These are phyloP conservation scores for Drepana arcuata DNA, from an alignment of 1,140 invertebrate species.

Conservation along the genomic window DNA sequence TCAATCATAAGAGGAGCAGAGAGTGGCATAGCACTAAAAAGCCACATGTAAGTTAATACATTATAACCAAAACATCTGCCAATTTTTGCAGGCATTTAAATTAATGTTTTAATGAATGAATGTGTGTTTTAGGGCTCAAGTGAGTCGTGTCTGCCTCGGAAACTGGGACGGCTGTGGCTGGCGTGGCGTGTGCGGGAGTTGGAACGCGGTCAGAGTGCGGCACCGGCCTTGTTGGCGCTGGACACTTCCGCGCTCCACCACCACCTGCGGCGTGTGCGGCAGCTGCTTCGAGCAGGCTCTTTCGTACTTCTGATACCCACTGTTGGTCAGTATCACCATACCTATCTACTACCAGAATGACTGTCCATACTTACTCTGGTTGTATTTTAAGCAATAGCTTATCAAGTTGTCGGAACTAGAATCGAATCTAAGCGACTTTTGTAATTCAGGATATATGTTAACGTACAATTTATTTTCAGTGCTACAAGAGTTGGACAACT, in stretches of 20 bases:
- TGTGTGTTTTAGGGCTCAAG: not conserved
- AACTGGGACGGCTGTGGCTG: slow-evolving; percentile 73
- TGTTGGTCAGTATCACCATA: slow-evolving; percentile 44
- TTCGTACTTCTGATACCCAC: slow-evolving; percentile 48
- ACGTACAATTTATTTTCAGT: slow-evolving; percentile 82
- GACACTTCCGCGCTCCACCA: slow-evolving; percentile 55
- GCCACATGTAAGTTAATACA: slow-evolving; percentile 36
- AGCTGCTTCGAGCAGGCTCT: slow-evolving; percentile 73
- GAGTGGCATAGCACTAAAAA: slow-evolving; percentile 62
- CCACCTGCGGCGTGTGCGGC: slow-evolving; percentile 82
- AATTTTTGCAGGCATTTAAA: too few relatives aligned
- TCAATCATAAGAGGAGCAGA: slow-evolving; percentile 46
- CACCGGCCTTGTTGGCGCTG: slow-evolving; percentile 57
- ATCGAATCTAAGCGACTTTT: too few relatives aligned
- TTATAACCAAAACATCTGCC: too few relatives aligned
- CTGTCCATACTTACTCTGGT: too few relatives aligned
- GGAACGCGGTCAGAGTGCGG: slow-evolving; percentile 55
- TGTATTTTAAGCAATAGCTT: too few relatives aligned
- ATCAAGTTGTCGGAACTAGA: too few relatives aligned
- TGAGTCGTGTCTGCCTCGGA: slow-evolving; percentile 67
- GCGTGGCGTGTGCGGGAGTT: slow-evolving; percentile 74
- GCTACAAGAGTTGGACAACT: slow-evolving; percentile 86
- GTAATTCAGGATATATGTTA: too few relatives aligned
- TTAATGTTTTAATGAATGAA: slow-evolving; percentile 2
- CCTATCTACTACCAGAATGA: too few relatives aligned